Percentiles rank a stretch among this genome's conserved stretches.
Conservation (phyloP, 2,797 vertebrate genomes). For the Enteromius trimaculatus region DNA sequence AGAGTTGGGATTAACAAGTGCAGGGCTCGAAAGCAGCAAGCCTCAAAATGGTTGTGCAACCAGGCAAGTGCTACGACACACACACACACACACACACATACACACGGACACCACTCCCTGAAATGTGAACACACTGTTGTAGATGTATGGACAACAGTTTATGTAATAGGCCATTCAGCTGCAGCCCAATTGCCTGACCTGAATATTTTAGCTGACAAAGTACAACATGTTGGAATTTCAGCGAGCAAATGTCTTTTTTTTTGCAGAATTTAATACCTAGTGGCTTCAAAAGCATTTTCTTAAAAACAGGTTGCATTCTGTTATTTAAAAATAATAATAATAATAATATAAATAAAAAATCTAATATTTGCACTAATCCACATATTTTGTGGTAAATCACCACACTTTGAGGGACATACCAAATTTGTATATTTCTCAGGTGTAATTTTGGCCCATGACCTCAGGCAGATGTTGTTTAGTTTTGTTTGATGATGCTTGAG, state of each 20-base stretch:
- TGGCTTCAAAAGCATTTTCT: background rate
- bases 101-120: constrained; percentile 41
- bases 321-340: background rate
- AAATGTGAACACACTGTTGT: constrained; percentile 35
- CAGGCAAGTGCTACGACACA: constrained; percentile 55
- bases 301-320: background rate
- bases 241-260: background rate
- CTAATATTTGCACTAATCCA: background rate
- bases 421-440: background rate
- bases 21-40: constrained; percentile 71
- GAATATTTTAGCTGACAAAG: constrained; percentile 25
- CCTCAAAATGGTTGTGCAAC: constrained; percentile 76
- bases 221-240: constrained; percentile 31
- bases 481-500: background rate
- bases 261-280: background rate
- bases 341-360: background rate
- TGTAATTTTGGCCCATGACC: background rate
- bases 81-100: constrained; percentile 43
- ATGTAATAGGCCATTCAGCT: constrained; percentile 22
- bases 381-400: background rate
- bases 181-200: constrained; percentile 28
- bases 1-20: constrained; percentile 80
- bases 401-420: background rate
- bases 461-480: background rate
- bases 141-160: constrained; percentile 40